Conservation (phyloP, 2,797 vertebrate species). For the Danio choprae region DNA sequence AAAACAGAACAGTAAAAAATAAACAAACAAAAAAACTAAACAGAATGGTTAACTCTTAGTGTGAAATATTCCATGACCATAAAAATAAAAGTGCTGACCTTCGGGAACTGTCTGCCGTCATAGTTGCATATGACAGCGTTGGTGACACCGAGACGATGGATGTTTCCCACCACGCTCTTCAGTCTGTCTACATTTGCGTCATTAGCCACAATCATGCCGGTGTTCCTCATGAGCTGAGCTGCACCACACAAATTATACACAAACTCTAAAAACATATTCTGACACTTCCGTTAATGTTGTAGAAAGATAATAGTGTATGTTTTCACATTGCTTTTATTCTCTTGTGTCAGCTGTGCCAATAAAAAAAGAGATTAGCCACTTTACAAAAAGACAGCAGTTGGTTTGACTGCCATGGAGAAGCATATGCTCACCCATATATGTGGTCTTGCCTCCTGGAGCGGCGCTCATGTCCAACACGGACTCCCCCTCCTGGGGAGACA, state of each 20-base stretch:
- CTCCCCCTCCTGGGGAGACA: slow-evolving; percentile 95
- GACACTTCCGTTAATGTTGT: background rate
- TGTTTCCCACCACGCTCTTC: slow-evolving; percentile 94
- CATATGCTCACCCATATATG: slow-evolving; percentile 87
- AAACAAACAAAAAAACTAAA: too few relatives aligned
- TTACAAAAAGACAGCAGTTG: slow-evolving; percentile 17
- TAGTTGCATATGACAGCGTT: slow-evolving; percentile 91
- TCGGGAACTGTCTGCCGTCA: slow-evolving; percentile 93
- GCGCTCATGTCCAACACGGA: slow-evolving; percentile 95
- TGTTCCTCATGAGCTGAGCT: slow-evolving; percentile 99
- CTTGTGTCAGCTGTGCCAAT: background rate
- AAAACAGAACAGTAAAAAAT: background rate
- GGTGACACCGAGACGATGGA: slow-evolving; percentile 94
- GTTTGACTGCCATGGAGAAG: slow-evolving; percentile 17
- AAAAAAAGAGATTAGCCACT: background rate
- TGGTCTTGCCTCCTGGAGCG: slow-evolving; percentile 96
- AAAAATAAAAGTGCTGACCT: slow-evolving; percentile 75
- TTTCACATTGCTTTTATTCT: background rate
- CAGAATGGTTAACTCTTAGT: background rate
- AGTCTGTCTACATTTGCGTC: slow-evolving; percentile 89
- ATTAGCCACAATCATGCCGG: slow-evolving; percentile 91
- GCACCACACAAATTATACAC: slow-evolving; percentile 21
- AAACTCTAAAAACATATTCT: background rate
- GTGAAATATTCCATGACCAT: background rate
- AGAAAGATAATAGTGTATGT: background rate